Percentiles rank a stretch among this genome's conserved stretches.
These are phyloP conservation scores for Larimichthys crocea DNA, from an alignment of 2,113 vertebrate species.

Conservation along the genomic window DNA sequence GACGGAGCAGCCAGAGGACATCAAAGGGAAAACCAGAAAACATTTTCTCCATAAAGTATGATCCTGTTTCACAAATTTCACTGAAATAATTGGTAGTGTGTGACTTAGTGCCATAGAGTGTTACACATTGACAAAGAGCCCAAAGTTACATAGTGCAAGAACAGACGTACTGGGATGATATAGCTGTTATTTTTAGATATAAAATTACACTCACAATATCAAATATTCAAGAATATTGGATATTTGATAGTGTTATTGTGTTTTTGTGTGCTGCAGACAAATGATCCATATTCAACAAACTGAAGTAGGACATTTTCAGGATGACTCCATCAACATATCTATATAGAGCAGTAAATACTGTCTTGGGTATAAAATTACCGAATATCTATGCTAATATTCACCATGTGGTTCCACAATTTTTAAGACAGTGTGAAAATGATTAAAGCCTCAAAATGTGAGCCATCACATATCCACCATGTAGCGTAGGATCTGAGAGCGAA, in stretches of 20 bases:
- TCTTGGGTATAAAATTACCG: not conserved
- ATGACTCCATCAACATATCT: not conserved
- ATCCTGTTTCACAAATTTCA: too few species aligned
- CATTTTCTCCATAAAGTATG: too few species aligned
- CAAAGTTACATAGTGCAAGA: too few species aligned
- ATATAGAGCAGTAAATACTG: not conserved
- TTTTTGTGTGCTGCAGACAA: constrained; percentile 5
- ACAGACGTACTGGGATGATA: too few species aligned
- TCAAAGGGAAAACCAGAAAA: too few species aligned
- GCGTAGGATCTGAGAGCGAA: constrained; percentile 35
- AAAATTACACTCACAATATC: not conserved
- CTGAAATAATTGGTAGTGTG: too few species aligned
- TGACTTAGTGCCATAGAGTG: too few species aligned
- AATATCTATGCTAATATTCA: not conserved
- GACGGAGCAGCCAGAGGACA: too few species aligned
- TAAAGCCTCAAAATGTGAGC: constrained; percentile 31
- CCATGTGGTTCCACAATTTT: not conserved
- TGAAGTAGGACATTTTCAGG: not conserved
- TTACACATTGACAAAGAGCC: too few species aligned
- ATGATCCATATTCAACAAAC: not conserved
- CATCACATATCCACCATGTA: constrained; percentile 25
- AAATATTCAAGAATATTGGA: not conserved
- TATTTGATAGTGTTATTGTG: not conserved
- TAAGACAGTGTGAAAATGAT: constrained; percentile 36
- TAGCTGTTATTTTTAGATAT: too few species aligned